Base-by-base conservation (phyloP, 2,797 vertebrate species). In the Podarcis lilfordi region DNA sequence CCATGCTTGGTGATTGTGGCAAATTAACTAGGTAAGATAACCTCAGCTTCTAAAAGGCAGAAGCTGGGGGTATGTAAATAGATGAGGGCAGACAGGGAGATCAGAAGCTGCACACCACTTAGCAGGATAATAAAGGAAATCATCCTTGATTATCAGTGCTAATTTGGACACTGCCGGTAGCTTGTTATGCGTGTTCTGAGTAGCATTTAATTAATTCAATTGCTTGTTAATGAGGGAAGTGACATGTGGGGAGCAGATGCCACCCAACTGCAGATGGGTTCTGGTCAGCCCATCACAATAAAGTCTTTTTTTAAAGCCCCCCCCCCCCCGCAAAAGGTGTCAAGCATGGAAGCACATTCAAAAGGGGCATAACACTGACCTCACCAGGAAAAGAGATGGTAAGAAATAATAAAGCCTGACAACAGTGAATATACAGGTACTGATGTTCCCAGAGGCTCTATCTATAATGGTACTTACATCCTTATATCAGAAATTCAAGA, bases 141-240 rank as follows among this genome's bases (percentile, higher is more conserved):
- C 97, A 97, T 97, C 97, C 97, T 97, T 97, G 97, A 97, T 97
- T 97, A 98, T 98, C 97, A 97, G 97, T 96, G 97, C 97, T 98
- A 97, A 98, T 97, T 97, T 98, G 97, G 97, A 97, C 97, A 97
- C 97, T 97, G 97, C 97, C 97, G 97, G 97, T 97, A 97, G 97
- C 97, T 98, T 97, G 97, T 98, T 98, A 97, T 97, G 97, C 95
- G 97, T 97, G 97, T 97, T 97, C 97, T 97, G 97, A 97, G 97
- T 97, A 97, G 97, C 97, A 97, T 98, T 97, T 98, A 97, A 97
- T 98, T 98, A 98, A 98, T 98, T 98, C 97, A 98, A 98, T 98
- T 97, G 97, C 97, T 97, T 97, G 97, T 98, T 98, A 98, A 98
- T 98, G 97, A 97, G 97, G 96, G 97, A 97, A 97, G 97, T 97